Evolutionary conservation across 2,113 vertebrate genomes (phyloP).

Genomic region (Phyllostomus hastatus): DNA sequence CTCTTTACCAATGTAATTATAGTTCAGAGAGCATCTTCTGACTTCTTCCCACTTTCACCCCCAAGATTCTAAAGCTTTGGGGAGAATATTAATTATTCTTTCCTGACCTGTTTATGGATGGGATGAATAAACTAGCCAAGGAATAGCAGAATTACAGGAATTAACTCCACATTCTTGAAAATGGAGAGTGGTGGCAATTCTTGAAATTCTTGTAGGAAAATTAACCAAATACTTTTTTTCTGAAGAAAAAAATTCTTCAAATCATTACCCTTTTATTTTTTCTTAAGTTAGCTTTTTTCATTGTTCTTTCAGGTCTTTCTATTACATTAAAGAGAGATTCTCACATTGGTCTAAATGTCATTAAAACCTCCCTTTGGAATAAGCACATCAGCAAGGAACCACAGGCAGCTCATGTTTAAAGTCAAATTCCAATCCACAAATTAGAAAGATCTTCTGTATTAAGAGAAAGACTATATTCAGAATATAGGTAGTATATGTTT

Average conservation of each 20-base stretch:
- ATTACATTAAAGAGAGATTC: not conserved
- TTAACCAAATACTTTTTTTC: not conserved
- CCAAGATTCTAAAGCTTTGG: not conserved
- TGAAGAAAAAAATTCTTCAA: not conserved
- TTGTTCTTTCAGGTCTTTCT: not conserved
- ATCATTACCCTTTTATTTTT: not conserved
- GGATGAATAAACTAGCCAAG: not conserved
- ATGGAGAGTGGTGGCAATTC: not conserved
- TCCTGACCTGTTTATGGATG: not conserved
- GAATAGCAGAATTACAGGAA: not conserved
- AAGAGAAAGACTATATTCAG: not conserved
- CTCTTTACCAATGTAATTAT: not conserved
- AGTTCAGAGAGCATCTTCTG: not conserved
- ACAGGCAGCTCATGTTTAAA: not conserved
- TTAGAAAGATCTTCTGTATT: not conserved
- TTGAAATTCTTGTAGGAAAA: not conserved
- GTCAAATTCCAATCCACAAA: not conserved
- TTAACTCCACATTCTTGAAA: not conserved
- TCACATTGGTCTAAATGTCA: not conserved
- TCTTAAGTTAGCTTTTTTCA: not conserved
- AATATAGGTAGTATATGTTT: not conserved
- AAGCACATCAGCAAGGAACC: not conserved
- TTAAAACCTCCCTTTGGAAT: not conserved
- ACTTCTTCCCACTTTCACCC: not conserved
- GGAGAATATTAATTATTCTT: not conserved